These are phyloP conservation scores for Trididemnum clinides DNA, from an alignment of 23 tunicate genomes.

Conservation along the genomic window DNA sequence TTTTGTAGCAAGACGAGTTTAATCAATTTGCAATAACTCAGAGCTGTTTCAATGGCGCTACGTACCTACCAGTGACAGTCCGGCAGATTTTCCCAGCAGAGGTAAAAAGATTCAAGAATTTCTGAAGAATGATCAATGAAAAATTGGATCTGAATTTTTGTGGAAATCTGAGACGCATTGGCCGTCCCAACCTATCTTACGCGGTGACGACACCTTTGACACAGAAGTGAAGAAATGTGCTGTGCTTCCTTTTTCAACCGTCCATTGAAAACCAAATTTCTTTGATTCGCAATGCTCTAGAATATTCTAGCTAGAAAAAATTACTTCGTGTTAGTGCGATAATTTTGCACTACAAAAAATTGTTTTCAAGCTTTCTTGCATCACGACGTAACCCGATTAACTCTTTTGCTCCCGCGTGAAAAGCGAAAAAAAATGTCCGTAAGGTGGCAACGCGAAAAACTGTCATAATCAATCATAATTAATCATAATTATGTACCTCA, in stretches of 20 bases:
- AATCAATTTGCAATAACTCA: background rate
- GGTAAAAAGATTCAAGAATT: conserved; percentile 21
- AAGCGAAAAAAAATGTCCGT: no score
- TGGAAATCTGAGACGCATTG: conserved; percentile 15
- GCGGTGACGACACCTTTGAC: background rate
- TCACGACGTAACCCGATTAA: background rate
- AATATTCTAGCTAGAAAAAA: conserved; percentile 22
- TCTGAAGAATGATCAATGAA: conserved; percentile 12
- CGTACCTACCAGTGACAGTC: conserved; percentile 22
- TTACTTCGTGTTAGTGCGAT: background rate
- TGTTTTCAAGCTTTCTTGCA: no score
- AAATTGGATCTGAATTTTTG: conserved; percentile 36
- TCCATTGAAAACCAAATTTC: background rate
- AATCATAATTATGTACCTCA: no score
- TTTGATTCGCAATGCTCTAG: background rate
- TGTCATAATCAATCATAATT: no score
- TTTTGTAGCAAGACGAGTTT: conserved; percentile 44
- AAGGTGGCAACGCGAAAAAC: no score
- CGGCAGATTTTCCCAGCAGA: conserved; percentile 33
- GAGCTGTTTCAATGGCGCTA: conserved; percentile 15
- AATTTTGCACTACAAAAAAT: conserved; percentile 12
- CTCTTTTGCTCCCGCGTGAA: no score
- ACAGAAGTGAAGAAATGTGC: conserved; percentile 24
- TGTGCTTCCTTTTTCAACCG: background rate
- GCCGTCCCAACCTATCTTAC: conserved; percentile 26